Percentiles rank a stretch among this genome's conserved stretches.
Evolutionary conservation across 2,888 invertebrate species (phyloP).

Genomic region (Drosophila peninsularis): DNA sequence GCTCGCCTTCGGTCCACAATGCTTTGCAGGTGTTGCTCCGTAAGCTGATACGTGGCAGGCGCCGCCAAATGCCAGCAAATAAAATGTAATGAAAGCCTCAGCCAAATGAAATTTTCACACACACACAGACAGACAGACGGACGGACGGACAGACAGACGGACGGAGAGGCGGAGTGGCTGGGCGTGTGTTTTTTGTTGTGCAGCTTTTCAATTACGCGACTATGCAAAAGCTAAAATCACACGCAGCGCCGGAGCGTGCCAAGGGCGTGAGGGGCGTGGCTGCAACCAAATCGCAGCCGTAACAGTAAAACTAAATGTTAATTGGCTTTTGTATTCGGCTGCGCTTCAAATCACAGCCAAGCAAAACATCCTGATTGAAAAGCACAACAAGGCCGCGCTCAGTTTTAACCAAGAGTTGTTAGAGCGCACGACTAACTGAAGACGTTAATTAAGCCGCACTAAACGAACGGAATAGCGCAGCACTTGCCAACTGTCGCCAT

Average conservation of each 20-base stretch:
- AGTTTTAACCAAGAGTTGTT: neutral
- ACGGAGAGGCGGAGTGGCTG: conserved; percentile 2
- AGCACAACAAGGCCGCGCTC: neutral
- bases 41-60: conserved; percentile 24
- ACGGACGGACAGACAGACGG: neutral
- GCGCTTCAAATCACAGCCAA: conserved; percentile 19
- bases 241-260: conserved; percentile 2
- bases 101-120: conserved; percentile 59
- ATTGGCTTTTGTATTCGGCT: conserved; percentile 46
- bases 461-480: neutral
- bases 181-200: conserved; percentile 44
- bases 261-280: neutral
- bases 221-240: conserved; percentile 62
- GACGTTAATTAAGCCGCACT: neutral
- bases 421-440: neutral
- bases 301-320: conserved; percentile 51
- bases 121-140: conserved; percentile 23
- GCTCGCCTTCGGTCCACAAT: neutral
- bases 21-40: conserved; percentile 36
- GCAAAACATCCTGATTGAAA: conserved; percentile 17
- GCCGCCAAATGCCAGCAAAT: conserved; percentile 53
- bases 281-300: conserved; percentile 15
- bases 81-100: conserved; percentile 65
- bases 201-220: conserved; percentile 62
- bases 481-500: neutral